Evolutionary conservation across 2,113 vertebrate genomes (phyloP), one percentile per base, ranked within the genome.

Genomic region (Anolis carolinensis): DNA sequence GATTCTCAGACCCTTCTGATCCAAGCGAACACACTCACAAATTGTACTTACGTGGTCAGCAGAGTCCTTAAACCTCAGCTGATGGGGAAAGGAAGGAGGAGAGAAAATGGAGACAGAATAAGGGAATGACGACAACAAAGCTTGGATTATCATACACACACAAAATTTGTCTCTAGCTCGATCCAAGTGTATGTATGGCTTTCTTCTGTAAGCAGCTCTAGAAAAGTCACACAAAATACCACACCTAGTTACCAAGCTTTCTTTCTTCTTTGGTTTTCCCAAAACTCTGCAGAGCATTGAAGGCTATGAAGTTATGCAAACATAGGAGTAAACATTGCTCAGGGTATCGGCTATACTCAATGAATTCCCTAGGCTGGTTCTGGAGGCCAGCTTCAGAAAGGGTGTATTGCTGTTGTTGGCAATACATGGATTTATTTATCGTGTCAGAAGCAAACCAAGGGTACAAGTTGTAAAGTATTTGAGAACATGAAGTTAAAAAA

Each of bases 31-130:
- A 96, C 95, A 95, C 94, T 96, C 97, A 97, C 96, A 94, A 95
- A 97, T 97, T 95, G 96, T 99, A 99, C 98, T 99, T 98, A 99
- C 98, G 96, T 99, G 97, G 95, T 99, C 98, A 95, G 97, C 97
- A 96, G 97, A 96, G 95, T 99, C 98, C 96, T 98, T 97, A 96
- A 97, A 96, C 96, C 94, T 98, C 98, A 98, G 99, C 98, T 99
- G 98, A 98, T 16, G 91, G 91, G 87, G 95, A 97, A 95, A 97
- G 95, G 96, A 92, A 96, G 90, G 92, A 92, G 94, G 93, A 96
- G 90, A 96, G 88, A 94, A 92, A 94, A 93, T 87, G 92, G 88
- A 96, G 89, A 91, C 87, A 91, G 93, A 93, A 88, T 94, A 94
- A 92, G 85, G 88, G 93, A 78, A 82, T 86, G 91, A 92, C 68